Conservation (phyloP, 2,888 invertebrate species). For the Mechanitis messenoides region DNA sequence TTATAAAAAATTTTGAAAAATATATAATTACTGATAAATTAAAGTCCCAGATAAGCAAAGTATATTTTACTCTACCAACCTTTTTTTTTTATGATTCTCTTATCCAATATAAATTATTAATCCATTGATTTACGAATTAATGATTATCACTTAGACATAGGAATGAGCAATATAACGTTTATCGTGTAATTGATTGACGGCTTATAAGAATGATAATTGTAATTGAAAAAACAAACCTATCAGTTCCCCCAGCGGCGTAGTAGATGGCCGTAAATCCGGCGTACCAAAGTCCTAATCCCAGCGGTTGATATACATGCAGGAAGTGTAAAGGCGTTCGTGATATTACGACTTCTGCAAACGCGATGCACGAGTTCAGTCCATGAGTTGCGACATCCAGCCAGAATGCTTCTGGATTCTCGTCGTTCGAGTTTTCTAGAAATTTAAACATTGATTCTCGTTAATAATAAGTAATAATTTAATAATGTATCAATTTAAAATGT, state of each 20-base stretch:
- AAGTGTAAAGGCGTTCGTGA: slow-evolving; percentile 79
- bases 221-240: slow-evolving; percentile 65
- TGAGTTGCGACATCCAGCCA: slow-evolving; percentile 63
- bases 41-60: no score
- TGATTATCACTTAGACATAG: no score
- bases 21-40: no score
- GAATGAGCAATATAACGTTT: no score
- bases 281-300: slow-evolving; percentile 81
- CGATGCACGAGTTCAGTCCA: slow-evolving; percentile 82
- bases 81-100: no score
- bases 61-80: no score
- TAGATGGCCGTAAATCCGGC: slow-evolving; percentile 83
- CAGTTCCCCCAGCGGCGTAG: slow-evolving; percentile 85
- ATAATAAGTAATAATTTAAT: neutral
- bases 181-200: neutral
- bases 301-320: slow-evolving; percentile 78
- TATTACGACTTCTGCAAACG: slow-evolving; percentile 81
- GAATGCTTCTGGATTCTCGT: slow-evolving; percentile 30
- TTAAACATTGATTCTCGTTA: slow-evolving; percentile 4
- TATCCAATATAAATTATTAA: no score
- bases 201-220: neutral
- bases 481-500: slow-evolving; percentile 3
- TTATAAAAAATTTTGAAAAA: neutral
- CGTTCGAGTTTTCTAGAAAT: slow-evolving; percentile 24
- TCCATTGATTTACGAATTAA: no score